These are phyloP conservation scores for Sporophila hypoxantha DNA, from an alignment of 2,113 vertebrate genomes.

Conservation along the genomic window DNA sequence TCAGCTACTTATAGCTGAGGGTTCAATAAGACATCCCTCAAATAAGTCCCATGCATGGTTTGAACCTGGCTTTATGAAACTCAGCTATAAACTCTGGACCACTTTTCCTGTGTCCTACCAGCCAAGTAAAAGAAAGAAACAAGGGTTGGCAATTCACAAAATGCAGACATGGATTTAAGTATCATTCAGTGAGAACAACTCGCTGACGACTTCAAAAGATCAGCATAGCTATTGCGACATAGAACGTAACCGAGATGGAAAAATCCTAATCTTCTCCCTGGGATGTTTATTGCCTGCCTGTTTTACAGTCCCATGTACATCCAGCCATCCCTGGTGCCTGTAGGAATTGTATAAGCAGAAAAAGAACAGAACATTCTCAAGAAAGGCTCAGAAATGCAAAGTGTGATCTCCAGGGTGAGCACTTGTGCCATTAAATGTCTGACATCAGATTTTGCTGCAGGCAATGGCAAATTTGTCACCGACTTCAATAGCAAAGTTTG, in stretches of 20 bases:
- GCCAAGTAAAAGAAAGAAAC: background rate
- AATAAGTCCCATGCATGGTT: background rate
- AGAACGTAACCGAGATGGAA: background rate
- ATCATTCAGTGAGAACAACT: background rate
- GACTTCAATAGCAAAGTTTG: background rate
- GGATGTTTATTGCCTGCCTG: slow-evolving; percentile 4
- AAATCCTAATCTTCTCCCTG: background rate
- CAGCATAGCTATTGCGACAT: background rate
- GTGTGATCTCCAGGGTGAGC: background rate
- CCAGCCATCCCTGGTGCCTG: background rate
- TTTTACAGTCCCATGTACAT: background rate
- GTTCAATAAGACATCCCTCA: background rate
- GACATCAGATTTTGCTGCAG: background rate
- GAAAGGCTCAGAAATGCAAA: background rate
- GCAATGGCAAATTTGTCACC: background rate
- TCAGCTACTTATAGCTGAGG: background rate
- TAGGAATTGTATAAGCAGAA: background rate
- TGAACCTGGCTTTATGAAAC: background rate
- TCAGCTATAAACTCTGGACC: background rate
- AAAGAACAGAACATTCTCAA: slow-evolving; percentile 31
- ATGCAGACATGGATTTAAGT: background rate
- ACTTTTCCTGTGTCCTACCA: background rate
- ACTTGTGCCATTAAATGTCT: background rate
- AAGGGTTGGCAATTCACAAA: background rate
- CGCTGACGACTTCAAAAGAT: background rate